Percentiles rank a stretch among this genome's conserved stretches.
These are phyloP conservation scores for Scaptodrosophila latifasciaeformis DNA, from an alignment of 2,888 invertebrate genomes.

Conservation along the genomic window DNA sequence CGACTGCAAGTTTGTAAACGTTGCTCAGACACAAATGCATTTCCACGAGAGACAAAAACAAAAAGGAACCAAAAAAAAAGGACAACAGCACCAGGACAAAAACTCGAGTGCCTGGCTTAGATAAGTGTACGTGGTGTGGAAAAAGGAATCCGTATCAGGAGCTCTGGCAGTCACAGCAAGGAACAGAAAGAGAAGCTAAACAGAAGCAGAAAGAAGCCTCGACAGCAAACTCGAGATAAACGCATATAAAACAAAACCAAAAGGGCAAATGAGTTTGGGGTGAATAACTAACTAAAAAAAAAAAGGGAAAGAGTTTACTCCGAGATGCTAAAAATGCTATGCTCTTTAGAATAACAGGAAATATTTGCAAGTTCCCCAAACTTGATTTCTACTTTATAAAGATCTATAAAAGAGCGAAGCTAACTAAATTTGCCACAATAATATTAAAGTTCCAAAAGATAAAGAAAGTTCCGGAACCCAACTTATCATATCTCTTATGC, in stretches of 20 bases:
- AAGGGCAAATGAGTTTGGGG: slow-evolving; percentile 53
- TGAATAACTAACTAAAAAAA: no score
- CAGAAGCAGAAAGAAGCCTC: no score
- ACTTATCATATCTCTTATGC: no score
- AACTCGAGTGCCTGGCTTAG: not conserved
- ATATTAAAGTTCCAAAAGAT: no score
- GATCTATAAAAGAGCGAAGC: no score
- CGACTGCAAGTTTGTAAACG: slow-evolving; percentile 66
- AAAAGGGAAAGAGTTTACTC: no score
- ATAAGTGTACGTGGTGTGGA: slow-evolving; percentile 1
- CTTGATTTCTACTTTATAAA: no score
- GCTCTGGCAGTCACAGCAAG: slow-evolving; percentile 24
- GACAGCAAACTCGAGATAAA: slow-evolving; percentile 51
- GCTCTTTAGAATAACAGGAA: no score
- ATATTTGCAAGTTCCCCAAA: no score
- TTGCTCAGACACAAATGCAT: slow-evolving; percentile 64
- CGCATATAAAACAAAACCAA: slow-evolving; percentile 62
- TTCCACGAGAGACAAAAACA: slow-evolving; percentile 43
- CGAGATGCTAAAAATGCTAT: no score
- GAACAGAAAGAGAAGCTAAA: slow-evolving; percentile 13
- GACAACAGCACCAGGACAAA: not conserved
- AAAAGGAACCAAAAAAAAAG: slow-evolving; percentile 31
- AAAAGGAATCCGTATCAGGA: not conserved
- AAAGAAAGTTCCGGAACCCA: no score
- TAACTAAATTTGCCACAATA: no score